A percentile compares a stretch with the other conserved stretches of the same genome.
These are phyloP conservation scores for Trigoniulus corallinus DNA, from an alignment of 1,140 invertebrate genomes.

Conservation along the genomic window DNA sequence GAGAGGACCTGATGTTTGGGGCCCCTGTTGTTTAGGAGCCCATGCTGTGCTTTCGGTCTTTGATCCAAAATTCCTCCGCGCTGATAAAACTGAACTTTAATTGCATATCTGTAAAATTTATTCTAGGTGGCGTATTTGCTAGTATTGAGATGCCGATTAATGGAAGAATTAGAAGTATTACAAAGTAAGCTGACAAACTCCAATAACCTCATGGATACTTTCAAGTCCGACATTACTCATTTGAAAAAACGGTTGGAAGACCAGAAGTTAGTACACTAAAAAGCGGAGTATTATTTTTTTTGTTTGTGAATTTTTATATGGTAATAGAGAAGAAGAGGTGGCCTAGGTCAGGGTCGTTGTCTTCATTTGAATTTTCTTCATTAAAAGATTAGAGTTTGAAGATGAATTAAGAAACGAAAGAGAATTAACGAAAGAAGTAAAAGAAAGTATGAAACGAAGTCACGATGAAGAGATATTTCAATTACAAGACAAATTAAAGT, in stretches of 20 bases:
- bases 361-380: neutral
- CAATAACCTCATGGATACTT: neutral
- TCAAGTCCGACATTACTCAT: neutral
- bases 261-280: neutral
- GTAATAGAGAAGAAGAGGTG: no score
- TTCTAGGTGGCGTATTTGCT: slow-evolving; percentile 1
- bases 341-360: neutral
- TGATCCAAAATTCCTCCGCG: no score
- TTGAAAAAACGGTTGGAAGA: neutral
- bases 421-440: slow-evolving; percentile 2
- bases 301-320: no score
- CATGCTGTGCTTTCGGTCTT: no score
- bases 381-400: neutral
- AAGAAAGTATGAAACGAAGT: slow-evolving; percentile 9
- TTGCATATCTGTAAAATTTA: no score
- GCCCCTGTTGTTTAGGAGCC: no score
- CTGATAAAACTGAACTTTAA: no score
- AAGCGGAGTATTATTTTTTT: no score
- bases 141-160: neutral
- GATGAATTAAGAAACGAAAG: slow-evolving; percentile 25
- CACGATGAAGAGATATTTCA: neutral
- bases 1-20: no score
- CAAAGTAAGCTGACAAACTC: neutral
- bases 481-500: slow-evolving; percentile 12
- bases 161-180: neutral